Evolutionary conservation across 2,888 invertebrate species (phyloP), one percentile per base, ranked within the genome.

Genomic region (Sturmia bella): DNA sequence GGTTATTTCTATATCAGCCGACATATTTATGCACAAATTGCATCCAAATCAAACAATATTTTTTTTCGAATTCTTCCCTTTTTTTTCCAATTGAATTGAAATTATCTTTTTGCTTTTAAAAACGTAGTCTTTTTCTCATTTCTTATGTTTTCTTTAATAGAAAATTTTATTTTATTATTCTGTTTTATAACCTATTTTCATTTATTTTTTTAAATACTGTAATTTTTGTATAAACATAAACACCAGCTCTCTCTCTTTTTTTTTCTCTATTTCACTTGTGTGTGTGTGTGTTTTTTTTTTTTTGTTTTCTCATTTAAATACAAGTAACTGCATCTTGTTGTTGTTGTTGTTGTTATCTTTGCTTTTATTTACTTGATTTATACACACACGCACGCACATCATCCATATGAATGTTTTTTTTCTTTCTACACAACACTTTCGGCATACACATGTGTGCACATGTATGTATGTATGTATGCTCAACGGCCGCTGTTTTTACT

Each of bases 1-100:
- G 21, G 86, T 87, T 76, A 90, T 90, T 84, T 86, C 87, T 80
- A 89, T 86, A 81, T 89, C 89, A 27, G 85, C 85, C 13, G 84
- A 84, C 85, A 86, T 86, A 63, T 6, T 66, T 43, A 6, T 37
- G 17, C 43, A 50, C 15, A 6, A 52, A 27, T 68, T 43, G 32
- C 66, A 64, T 66, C 50, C 27, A 54, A 27, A 54, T 21, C n/a
- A 43, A 41, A 39, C 0, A 17, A 19, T n/a, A 52, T 27, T 32
- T 39, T 70, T 21, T 48, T 45, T 32, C 61, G n/a, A 37, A 6
- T 59, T 45, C n/a, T 27, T n/a, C 11, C 15, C 39, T 37, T 63
- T 57, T 32, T n/a, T 2, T n/a, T 41, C 21, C 13, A 15, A 45
- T 45, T 3, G 15, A 37, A 19, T 63, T 56, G 4, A 52, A n/a